Evolutionary conservation across 2,113 vertebrate species (phyloP).

Genomic region (Salvelinus sp.): DNA sequence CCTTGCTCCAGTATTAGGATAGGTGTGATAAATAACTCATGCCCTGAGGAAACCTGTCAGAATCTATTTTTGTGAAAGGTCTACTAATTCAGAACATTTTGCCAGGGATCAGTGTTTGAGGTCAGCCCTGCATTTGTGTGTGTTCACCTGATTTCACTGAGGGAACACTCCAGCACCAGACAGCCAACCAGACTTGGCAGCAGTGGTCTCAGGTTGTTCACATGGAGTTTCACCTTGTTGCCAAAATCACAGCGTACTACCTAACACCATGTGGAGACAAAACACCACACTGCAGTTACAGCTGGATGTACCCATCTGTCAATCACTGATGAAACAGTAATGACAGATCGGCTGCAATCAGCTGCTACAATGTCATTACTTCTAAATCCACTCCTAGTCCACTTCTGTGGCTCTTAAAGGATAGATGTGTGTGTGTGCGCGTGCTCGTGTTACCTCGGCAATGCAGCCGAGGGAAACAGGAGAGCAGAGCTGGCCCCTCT

Average conservation of each 20-base stretch:
- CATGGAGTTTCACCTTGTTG: slow-evolving; percentile 70
- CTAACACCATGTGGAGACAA: slow-evolving; percentile 60
- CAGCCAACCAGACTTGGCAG: slow-evolving; percentile 68
- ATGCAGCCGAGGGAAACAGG: slow-evolving; percentile 66
- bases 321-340: no score
- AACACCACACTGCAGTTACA: not conserved
- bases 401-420: no score
- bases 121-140: slow-evolving; percentile 4
- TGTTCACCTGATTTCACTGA: slow-evolving; percentile 85
- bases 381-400: no score
- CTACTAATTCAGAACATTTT: not conserved
- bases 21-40: no score
- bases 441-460: slow-evolving; percentile 76
- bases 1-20: no score
- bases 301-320: not conserved
- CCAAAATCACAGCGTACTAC: slow-evolving; percentile 87
- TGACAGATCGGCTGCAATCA: no score
- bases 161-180: slow-evolving; percentile 81
- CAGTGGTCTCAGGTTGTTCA: slow-evolving; percentile 76
- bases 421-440: not conserved
- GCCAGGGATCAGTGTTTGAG: no score
- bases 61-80: not conserved
- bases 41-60: no score
- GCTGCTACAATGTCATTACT: no score
- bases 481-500: slow-evolving; percentile 78